Base-by-base conservation (phyloP, 1,140 invertebrate genomes). In the Frieseomelitta varia region DNA sequence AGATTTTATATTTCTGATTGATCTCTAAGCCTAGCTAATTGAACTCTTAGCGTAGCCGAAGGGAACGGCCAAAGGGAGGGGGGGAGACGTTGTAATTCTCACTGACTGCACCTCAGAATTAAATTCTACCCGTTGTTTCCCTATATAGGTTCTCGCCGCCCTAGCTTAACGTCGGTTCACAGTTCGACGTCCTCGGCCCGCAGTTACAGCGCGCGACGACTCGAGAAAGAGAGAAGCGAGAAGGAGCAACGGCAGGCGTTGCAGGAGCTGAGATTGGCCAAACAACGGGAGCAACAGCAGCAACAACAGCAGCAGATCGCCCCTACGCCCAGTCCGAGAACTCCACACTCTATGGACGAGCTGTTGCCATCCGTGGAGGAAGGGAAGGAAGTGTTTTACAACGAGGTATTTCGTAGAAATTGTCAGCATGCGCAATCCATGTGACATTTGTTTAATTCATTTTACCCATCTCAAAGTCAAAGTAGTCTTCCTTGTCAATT, bases 91-190 rank as follows among this genome's bases (percentile, higher is more conserved):
- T 39, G 39, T 39, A 39, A 39, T 6, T 39, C 39, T 39, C 39
- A n/a, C n/a, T n/a, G 10, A 1, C 11, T 4, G 10, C 17, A 58
- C 2, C 1, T n/a, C 11, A 0, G 24, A 77, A 76, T 56, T 63
- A 61, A 77, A 55, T 39, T 14, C 39, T 14, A 27, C 14, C 61
- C n/a, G 0, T 79, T 75, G 24, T 90, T 79, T 76, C 69, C 21
- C 71, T 34, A 17, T 47, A 24, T 94, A 98, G 97, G 97, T 96
- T 97, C 97, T 91, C 96, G 97, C 95, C 96, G 97, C 95, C 97
- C 97, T 94, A 97, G 97, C 96, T 94, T 97, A 95, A 97, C 96
- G 83, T 97, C 97, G 79, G 95, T 97, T 86, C 97, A 97, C 92
- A 97, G 97, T 95, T 97, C 96, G 88, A 96, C 96, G 80, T 97